Base-by-base conservation (phyloP, 1,140 invertebrate genomes). In the Drosophila fuyamai region DNA sequence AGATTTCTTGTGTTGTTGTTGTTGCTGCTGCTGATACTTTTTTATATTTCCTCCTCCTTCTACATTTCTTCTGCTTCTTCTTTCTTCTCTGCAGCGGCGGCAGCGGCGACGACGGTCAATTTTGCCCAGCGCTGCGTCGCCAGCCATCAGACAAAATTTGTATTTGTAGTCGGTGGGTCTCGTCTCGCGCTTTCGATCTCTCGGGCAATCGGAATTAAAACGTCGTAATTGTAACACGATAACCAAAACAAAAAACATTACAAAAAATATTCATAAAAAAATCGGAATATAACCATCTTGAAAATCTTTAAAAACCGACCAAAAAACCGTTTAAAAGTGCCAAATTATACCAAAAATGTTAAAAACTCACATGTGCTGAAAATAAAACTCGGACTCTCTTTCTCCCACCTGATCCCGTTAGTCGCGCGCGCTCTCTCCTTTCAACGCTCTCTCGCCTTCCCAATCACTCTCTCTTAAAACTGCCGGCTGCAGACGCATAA, bases 161-260 rank as follows among this genome's bases (percentile, higher is more conserved):
- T 88, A 89, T 88, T 88, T 89, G 83, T 88, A 88, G 79, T 83
- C 83, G 84, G 83, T 88, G 84, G 83, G 83, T 88, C 84, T 89
- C 81, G 80, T 88, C 84, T 89, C 81, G 80, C 83, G 68, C 51
- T 56, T 86, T 86, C 83, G 79, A 88, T 88, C 84, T 89, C 84
- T 67, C 73, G 73, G 73, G 82, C 72, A 75, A 35, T 63, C 73
- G 79, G 56, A 41, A 18, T 54, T 65, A 54, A 56, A 58, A 57
- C 57, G 35, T 32, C 6, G 59, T 55, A 44, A 44, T 53, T 18
- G 55, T 58, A 36, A 46, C 27, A 8, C 29, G 18, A 43, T 29
- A 29, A 14, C 5, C 29, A 4, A 16, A 14, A 4, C 27, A 27
- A 10, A 14, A 9, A 16, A 8, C 48, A 14, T 44, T 44, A 32